Percentiles rank a stretch among this genome's conserved stretches.
Evolutionary conservation across 2,888 invertebrate species (phyloP).

Genomic region (Linyphia triangularis): DNA sequence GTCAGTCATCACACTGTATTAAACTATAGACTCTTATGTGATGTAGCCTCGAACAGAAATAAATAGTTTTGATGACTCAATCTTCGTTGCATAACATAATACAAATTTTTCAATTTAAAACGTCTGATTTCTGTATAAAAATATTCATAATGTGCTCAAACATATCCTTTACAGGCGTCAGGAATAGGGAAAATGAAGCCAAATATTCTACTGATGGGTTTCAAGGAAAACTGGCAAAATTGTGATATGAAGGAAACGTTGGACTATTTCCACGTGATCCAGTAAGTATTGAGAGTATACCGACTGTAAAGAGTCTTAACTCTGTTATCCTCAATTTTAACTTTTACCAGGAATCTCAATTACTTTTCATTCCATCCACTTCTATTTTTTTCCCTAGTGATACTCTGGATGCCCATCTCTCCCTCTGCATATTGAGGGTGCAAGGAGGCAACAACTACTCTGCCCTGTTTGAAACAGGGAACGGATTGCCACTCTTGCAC

Average conservation of each 20-base stretch:
- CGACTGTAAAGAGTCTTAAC: too few relatives aligned
- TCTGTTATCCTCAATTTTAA: too few relatives aligned
- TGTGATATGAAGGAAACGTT: constrained; percentile 88
- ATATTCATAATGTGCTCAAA: too few relatives aligned
- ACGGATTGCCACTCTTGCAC: constrained; percentile 40
- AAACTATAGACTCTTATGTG: too few relatives aligned
- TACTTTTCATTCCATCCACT: too few relatives aligned
- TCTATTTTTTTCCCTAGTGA: constrained; percentile 86
- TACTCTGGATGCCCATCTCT: constrained; percentile 95
- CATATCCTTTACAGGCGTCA: constrained; percentile 81
- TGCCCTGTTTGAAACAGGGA: constrained; percentile 54
- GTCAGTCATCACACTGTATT: too few relatives aligned
- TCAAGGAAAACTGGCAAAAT: constrained; percentile 94
- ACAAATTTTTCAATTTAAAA: too few relatives aligned
- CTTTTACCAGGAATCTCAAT: not conserved
- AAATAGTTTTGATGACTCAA: too few relatives aligned
- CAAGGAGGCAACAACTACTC: constrained; percentile 90
- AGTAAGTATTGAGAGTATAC: too few relatives aligned
- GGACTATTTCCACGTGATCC: constrained; percentile 96
- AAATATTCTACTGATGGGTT: constrained; percentile 96
- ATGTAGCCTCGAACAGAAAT: too few relatives aligned
- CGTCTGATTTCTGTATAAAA: too few relatives aligned
- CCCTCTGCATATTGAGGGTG: constrained; percentile 92
- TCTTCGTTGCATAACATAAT: too few relatives aligned
- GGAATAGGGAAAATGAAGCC: constrained; percentile 97